Conservation (phyloP, 1,140 invertebrate genomes). For the Yoshiicerus persimilis region DNA sequence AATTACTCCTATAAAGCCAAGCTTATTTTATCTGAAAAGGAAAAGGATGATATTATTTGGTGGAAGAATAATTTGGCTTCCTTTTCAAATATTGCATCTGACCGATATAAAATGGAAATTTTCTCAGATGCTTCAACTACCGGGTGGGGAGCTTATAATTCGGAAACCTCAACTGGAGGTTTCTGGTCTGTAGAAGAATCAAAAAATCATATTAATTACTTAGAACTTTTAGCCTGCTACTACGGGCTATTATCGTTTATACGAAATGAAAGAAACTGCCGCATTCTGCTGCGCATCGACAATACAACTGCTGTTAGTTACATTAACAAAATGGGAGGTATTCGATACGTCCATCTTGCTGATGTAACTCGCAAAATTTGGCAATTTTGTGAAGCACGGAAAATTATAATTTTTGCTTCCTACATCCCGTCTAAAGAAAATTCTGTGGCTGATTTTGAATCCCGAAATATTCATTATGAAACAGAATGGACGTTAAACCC, state of each 20-base stretch:
- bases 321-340: background rate
- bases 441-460: background rate
- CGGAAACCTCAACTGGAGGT: background rate
- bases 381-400: background rate
- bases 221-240: background rate
- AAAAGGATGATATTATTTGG: background rate
- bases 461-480: background rate
- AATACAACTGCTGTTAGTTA: conserved; percentile 18
- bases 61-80: background rate
- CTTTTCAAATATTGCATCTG: background rate
- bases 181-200: background rate
- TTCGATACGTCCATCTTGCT: background rate
- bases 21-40: background rate
- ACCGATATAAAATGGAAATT: background rate
- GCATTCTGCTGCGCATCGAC: conserved; percentile 4
- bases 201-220: background rate
- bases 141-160: background rate
- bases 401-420: background rate
- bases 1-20: too few species aligned
- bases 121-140: background rate
- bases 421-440: conserved; percentile 15
- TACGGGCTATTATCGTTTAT: background rate
- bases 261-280: background rate
- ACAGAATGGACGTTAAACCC: background rate
- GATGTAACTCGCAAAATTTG: background rate